A percentile compares a stretch with the other conserved stretches of the same genome.
phyloP scores from a whole-genome alignment of 2,888 invertebrate genomes.

The Parnassius glacialis region DNA sequence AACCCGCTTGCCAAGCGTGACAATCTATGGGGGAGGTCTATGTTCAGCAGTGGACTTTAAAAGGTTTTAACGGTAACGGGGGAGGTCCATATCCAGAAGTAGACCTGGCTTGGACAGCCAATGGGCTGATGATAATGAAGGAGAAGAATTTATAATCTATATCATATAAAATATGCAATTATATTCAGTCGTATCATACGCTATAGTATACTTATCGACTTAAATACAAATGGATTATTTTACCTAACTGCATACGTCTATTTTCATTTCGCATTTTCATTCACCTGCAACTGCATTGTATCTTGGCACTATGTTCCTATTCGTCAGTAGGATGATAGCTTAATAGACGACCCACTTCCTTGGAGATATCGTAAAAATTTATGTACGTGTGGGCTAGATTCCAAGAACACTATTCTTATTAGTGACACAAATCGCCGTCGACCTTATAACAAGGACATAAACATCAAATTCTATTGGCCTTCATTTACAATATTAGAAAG shows the following conservation, averaged over 20 bases:
- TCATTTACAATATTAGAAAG: background rate
- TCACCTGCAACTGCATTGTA: constrained; percentile 10
- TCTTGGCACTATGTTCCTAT: constrained; percentile 19
- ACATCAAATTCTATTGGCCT: background rate
- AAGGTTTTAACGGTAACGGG: too few relatives aligned
- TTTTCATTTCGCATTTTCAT: constrained; percentile 1
- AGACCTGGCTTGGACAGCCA: too few relatives aligned
- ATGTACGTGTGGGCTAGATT: constrained; percentile 14
- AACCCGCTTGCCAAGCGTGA: too few relatives aligned
- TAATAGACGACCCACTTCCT: constrained; percentile 23
- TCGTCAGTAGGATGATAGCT: constrained; percentile 13
- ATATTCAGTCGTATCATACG: too few relatives aligned
- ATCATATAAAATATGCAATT: too few relatives aligned
- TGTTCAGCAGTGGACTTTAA: too few relatives aligned
- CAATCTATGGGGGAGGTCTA: too few relatives aligned
- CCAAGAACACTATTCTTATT: constrained; percentile 14
- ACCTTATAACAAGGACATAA: background rate
- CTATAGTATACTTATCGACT: too few relatives aligned
- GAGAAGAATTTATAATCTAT: too few relatives aligned
- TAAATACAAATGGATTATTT: too few relatives aligned
- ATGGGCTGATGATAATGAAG: too few relatives aligned
- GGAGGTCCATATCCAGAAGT: too few relatives aligned
- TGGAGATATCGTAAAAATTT: constrained; percentile 18
- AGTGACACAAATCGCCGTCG: constrained; percentile 1
- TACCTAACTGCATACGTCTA: background rate